phyloP scores from a whole-genome alignment of 2,113 vertebrate genomes.

The Mustela nigripes region DNA sequence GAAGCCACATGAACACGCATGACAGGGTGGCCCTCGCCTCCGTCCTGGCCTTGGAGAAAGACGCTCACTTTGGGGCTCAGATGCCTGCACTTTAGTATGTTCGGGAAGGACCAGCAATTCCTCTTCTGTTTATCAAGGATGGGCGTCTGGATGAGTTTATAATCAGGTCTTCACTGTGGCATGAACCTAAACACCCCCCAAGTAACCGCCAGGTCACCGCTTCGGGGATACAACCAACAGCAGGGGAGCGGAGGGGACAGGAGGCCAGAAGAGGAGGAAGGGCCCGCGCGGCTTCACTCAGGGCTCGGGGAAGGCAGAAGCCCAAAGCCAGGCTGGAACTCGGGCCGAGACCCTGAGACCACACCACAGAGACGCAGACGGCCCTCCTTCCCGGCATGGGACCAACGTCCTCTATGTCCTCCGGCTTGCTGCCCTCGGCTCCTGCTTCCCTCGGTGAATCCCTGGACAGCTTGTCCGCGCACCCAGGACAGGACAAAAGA shows the following conservation, averaged over 20 bases:
- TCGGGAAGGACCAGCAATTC: not conserved
- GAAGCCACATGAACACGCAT: accelerated
- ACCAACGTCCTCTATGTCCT: not conserved
- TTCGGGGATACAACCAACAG: not conserved
- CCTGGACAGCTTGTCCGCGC: accelerated
- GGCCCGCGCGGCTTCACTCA: not conserved
- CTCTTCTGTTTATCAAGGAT: no score
- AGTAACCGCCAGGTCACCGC: not conserved
- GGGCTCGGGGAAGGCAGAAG: not conserved
- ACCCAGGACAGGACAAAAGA: no score
- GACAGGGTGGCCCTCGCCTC: not conserved
- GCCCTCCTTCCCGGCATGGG: no score
- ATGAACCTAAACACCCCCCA: not conserved
- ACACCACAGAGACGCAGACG: no score
- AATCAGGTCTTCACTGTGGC: not conserved
- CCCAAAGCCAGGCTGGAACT: not conserved
- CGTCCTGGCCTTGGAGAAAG: no score
- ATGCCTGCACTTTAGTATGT: accelerated
- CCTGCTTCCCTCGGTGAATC: not conserved
- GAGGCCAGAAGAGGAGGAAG: no score
- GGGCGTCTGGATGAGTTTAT: not conserved
- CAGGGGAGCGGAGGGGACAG: accelerated
- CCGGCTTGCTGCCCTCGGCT: not conserved
- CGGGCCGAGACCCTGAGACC: not conserved
- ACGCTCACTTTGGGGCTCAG: not conserved